Evolutionary conservation across 2,113 vertebrate species (phyloP), one percentile per base, ranked within the genome.

Genomic region (Onychorhynchus coronatus): DNA sequence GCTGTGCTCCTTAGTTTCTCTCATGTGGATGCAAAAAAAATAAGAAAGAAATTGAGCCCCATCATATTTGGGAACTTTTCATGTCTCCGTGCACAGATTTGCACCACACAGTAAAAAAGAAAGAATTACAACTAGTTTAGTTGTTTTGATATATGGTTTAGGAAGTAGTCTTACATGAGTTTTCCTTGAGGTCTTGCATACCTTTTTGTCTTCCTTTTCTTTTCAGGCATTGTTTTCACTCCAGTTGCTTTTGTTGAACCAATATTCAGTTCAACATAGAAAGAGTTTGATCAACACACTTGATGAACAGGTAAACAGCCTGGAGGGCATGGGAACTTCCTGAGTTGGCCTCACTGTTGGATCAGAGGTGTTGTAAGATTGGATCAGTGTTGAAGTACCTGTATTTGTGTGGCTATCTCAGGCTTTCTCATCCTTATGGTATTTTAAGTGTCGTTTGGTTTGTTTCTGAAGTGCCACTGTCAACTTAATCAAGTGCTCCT

Each of bases 261-360:
- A 14, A 9, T 70, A 56, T 76, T 92, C 41, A 46, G 24, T 88
- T 83, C 53, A 56, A 46, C 44, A 31, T 17, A 61, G 72, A 61
- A 56, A n/a, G 14, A 42, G 5, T 55, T 47, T 61, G 53, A 52
- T 86, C 49, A 52, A 44, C 49, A 31, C 17, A 5, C 19, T 70
- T 37, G 59, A 86, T 2, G 8, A 44, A 62, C 16, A 30, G 27
- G 14, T 17, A 42, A 77, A 44, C 11, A 79, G 25, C 25, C 25
- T 63, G 66, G 68, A 88, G 18, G 18, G 23, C 31, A 77, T 22
- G 41, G 41, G 9, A 15, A 35, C 58, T 65, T 76, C 24, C 22
- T n/a, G 25, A 37, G 12, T 31, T 0, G 0, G 12, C 71, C 70
- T 86, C 20, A 24, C 12, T 80, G 25, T 24, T 92, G 31, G 53